Conservation (phyloP, 2,888 invertebrate species). For the Julus scandinavius region DNA sequence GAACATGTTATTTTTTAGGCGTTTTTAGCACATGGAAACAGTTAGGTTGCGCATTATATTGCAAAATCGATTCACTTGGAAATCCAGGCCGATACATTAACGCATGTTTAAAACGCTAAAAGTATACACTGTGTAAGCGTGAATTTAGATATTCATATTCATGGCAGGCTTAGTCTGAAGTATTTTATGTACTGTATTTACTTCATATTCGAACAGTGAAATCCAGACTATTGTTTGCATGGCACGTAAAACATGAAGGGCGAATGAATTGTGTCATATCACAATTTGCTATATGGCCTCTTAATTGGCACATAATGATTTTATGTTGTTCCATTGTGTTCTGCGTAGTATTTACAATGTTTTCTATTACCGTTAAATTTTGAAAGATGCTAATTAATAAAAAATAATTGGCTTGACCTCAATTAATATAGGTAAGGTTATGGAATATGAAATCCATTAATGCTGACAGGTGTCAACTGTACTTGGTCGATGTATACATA, state of each 20-base stretch:
- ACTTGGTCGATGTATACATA: neutral
- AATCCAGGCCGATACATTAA: neutral
- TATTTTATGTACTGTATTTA: neutral
- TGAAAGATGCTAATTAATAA: neutral
- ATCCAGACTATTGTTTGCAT: slow-evolving; percentile 19
- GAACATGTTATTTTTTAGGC: neutral
- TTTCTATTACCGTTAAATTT: neutral
- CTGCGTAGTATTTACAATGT: neutral
- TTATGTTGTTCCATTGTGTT: neutral
- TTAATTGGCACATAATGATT: neutral
- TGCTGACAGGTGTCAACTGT: neutral
- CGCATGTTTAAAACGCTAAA: neutral
- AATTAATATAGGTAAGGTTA: neutral
- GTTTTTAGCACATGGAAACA: neutral
- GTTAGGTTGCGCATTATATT: neutral
- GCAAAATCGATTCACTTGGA: neutral
- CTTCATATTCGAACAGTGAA: neutral
- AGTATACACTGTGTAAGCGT: neutral
- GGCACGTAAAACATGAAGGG: neutral
- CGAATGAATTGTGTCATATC: slow-evolving; percentile 5
- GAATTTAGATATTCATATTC: neutral
- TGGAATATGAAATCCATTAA: neutral
- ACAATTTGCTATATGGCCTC: neutral
- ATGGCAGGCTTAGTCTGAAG: neutral
- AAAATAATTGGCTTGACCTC: slow-evolving; percentile 10